phyloP scores from a whole-genome alignment of 2,113 vertebrate species.

The Fulmarus glacialis region DNA sequence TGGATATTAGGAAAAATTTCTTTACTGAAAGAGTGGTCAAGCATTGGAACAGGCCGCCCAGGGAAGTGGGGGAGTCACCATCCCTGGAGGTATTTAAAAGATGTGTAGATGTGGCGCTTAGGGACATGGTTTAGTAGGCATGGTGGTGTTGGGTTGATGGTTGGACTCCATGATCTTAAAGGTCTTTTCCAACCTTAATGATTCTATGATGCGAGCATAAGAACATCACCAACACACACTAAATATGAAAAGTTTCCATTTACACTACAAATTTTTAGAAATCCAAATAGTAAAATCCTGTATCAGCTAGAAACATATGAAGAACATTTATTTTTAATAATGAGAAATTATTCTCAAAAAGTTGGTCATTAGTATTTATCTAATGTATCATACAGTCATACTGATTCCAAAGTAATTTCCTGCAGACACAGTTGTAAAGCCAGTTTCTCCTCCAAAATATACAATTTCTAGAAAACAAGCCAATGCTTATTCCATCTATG shows the following conservation, averaged over 20 bases:
- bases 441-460: not conserved
- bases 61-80: too few relatives aligned
- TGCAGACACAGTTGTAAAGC: not conserved
- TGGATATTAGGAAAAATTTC: too few relatives aligned
- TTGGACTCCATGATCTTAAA: too few relatives aligned
- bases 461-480: not conserved
- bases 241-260: not conserved
- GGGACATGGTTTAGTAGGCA: too few relatives aligned
- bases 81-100: too few relatives aligned
- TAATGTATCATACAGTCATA: not conserved
- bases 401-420: not conserved
- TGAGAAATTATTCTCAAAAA: not conserved
- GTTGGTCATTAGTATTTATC: not conserved
- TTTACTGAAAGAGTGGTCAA: too few relatives aligned
- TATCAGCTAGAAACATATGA: not conserved
- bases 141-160: too few relatives aligned
- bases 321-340: not conserved
- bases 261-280: not conserved
- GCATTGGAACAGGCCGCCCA: too few relatives aligned
- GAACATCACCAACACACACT: rapidly evolving
- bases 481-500: not conserved
- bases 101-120: too few relatives aligned
- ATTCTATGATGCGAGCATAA: not conserved
- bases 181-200: too few relatives aligned
- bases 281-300: not conserved